Evolutionary conservation across 2,888 invertebrate species (phyloP).

Genomic region (Meandrusa payeni): DNA sequence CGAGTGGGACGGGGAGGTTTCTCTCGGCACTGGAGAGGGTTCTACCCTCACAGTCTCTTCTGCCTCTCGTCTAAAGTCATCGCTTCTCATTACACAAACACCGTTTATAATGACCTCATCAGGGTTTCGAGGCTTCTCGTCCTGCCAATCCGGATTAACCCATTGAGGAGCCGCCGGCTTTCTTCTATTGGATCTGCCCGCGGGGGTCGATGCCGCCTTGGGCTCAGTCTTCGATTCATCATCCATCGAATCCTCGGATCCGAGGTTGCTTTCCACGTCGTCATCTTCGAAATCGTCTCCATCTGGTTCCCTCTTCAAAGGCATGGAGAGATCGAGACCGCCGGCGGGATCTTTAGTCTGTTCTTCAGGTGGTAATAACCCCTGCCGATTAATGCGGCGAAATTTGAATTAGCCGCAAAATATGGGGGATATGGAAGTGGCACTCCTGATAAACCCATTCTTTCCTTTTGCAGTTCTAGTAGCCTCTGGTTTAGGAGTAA

Average conservation of each 20-base stretch:
- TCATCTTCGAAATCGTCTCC: constrained; percentile 91
- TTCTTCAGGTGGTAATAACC: constrained; percentile 82
- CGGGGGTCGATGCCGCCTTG: constrained; percentile 74
- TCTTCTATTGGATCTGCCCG: constrained; percentile 83
- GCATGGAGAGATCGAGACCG: constrained; percentile 94
- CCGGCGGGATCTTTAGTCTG: constrained; percentile 88
- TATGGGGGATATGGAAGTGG: constrained; percentile 89
- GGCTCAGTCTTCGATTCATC: constrained; percentile 82
- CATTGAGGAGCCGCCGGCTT: constrained; percentile 98
- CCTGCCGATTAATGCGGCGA: constrained; percentile 89
- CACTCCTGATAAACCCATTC: constrained; percentile 88
- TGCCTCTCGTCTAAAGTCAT: constrained; percentile 84
- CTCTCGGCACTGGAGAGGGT: constrained; percentile 85
- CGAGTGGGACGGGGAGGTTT: constrained; percentile 53
- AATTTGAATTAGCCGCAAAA: constrained; percentile 87
- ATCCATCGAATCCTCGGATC: constrained; percentile 83
- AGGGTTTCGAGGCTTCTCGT: constrained; percentile 79
- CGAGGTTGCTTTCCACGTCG: constrained; percentile 87
- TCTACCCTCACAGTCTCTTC: constrained; percentile 89
- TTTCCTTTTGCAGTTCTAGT: constrained; percentile 92
- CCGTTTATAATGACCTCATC: constrained; percentile 96
- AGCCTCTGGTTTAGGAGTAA: constrained; percentile 93
- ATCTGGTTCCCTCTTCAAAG: constrained; percentile 88
- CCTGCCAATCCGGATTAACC: constrained; percentile 97
- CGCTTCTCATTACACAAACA: constrained; percentile 94